phyloP scores from a whole-genome alignment of 1,140 invertebrate species.

The Aphis gossypii region DNA sequence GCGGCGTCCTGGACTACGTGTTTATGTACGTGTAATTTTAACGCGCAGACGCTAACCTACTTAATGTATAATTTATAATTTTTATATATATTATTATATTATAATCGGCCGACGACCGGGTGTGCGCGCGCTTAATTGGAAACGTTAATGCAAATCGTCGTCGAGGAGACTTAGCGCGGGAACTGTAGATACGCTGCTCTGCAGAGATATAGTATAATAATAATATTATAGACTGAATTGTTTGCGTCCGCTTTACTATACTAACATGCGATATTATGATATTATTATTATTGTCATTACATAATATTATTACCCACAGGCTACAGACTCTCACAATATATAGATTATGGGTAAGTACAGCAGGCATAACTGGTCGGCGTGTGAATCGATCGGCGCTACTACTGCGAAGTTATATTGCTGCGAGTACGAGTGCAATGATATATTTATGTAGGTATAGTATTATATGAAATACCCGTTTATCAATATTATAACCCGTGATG shows the following conservation, averaged over 20 bases:
- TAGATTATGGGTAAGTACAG: neutral
- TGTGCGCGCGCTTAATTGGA: neutral
- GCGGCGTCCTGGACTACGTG: neutral
- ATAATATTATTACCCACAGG: neutral
- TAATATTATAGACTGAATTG: no score
- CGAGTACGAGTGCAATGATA: neutral
- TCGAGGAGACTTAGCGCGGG: no score
- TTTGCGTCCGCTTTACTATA: neutral
- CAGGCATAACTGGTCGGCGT: neutral
- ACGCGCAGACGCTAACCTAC: neutral
- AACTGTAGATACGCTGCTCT: neutral
- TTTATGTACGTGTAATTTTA: slow-evolving; percentile 14
- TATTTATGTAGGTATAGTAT: neutral
- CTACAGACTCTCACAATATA: neutral
- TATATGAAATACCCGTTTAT: neutral
- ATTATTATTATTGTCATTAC: neutral
- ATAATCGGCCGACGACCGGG: neutral
- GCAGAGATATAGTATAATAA: no score
- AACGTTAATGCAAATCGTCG: neutral
- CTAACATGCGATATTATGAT: neutral
- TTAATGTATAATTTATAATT: slow-evolving; percentile 17
- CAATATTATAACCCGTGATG: neutral
- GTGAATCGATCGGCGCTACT: neutral
- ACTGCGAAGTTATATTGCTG: neutral
- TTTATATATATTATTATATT: neutral